Base-by-base conservation (phyloP, 2,888 invertebrate species). In the Hydrotaea cyrtoneurina region DNA sequence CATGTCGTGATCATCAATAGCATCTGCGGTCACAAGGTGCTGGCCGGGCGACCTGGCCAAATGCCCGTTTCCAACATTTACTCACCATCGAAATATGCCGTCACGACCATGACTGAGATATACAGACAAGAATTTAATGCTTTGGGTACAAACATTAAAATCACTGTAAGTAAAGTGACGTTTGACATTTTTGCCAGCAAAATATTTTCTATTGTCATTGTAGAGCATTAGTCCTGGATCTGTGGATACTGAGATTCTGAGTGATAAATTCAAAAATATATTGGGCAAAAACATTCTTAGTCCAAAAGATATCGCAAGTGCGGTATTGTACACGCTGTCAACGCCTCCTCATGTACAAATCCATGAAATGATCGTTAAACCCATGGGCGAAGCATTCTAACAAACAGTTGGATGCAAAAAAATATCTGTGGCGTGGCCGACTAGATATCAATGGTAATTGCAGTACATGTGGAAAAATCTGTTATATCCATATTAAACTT, bases 1-100 rank as follows among this genome's bases (percentile, higher is more conserved):
- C 93, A 93, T 83, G 90, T 93, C 26, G 90, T 94, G 55, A 89
- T 93, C 21, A 90, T 93, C 3, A 93, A 93, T 75, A 93, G 89
- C 64, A 77, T 88, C 19, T 19, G 50, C 1, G 89, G 88, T 5
- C 89, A 89, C 55, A 64, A 46, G 1, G 72, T 80, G 0, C 43
- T 78, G 21, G 19, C 26, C 11, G 82, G 87, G 2, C 72, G 71
- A 0, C 19, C 23, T 0, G 55, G 46, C 26, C 13, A 13, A 2
- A n/a, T 10, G 0, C 78, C 80, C 0, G 53, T 86, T 83, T 10
- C 80, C 80, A 57, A 53, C 43, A 53, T 83, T 82, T 91, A 90
- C 88, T 81, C 88, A 23, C 86, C 89, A 17, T 86, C 89, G 0
- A 91, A 90, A 76, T 86, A 85, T 86, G 90, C 90, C 2, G 66